Evolutionary conservation across 2,888 invertebrate genomes (phyloP).

Genomic region (Drosophila peninsularis): DNA sequence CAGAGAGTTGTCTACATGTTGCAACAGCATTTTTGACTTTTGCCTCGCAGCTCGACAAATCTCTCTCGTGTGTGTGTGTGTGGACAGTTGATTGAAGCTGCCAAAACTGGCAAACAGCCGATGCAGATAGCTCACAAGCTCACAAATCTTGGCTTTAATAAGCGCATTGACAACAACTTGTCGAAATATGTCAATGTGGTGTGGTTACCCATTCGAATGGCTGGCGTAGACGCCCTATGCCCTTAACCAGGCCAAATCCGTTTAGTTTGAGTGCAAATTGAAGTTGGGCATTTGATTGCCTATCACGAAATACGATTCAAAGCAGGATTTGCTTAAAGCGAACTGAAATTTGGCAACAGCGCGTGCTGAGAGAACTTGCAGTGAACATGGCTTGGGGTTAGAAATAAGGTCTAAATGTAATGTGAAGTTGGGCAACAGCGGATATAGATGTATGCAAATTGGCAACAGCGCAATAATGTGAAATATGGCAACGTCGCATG

Average conservation of each 20-base stretch:
- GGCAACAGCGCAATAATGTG: conserved; percentile 18
- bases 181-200: conserved; percentile 32
- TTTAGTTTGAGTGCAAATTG: conserved; percentile 7
- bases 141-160: conserved; percentile 47
- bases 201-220: conserved; percentile 8
- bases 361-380: too few species aligned
- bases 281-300: not conserved
- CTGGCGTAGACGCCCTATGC: not conserved
- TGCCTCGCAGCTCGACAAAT: conserved; percentile 26
- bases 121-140: conserved; percentile 9
- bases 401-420: not conserved
- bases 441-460: not conserved
- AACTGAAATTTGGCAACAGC: conserved; percentile 19
- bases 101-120: conserved; percentile 51
- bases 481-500: conserved; percentile 11
- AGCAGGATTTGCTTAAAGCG: not conserved
- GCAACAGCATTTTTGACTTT: conserved; percentile 32
- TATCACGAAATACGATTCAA: not conserved
- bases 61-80: conserved; percentile 29
- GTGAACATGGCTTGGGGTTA: too few species aligned
- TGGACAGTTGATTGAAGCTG: conserved; percentile 57
- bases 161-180: conserved; percentile 26
- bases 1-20: conserved; percentile 45
- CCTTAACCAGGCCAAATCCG: not conserved
- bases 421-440: not conserved